Base-by-base conservation (phyloP, 2,797 vertebrate genomes). In the Phalloptychus januarius region DNA sequence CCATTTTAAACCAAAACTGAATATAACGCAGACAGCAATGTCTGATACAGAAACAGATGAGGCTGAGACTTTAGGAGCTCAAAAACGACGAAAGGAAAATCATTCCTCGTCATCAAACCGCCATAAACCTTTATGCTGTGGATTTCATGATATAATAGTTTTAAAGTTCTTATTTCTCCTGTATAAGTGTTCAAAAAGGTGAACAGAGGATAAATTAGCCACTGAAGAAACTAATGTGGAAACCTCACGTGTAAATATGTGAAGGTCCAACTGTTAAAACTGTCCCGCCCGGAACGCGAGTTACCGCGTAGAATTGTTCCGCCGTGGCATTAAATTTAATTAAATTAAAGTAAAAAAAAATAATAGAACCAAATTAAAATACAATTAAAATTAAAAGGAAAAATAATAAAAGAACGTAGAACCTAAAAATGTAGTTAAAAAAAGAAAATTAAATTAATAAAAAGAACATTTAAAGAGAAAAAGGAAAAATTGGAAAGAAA, bases 1-100 rank as follows among this genome's bases (percentile, higher is more conserved):
- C 97, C 97, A 98, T 97, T 70, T 74, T 86, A 72, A 52, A 80
- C 2, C 12, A 0, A 78, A 2, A 48, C 82, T 83, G 69, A 2
- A 63, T 74, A 71, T 72, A 1, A 38, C 11, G 61, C 25, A 40
- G 18, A 54, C 5, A 38, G 69, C 12, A 80, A 16, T 5, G 0
- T 0, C 28, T n/a, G n/a, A 5, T 2, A 0, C 36, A 0, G 48
- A 71, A 80, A 45, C 2, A 2, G 25, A 67, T 28, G 31, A 28
- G 23, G 2, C 31, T 80, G 11, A 36, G 33, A 54, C 38, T 13
- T 58, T 18, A 31, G 0, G 33, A 79, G 23, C 23, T 23, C 31
- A 54, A 77, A 36, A 61, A 38, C 4, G 2, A 76, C 72, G 3
- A 15, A 31, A 44, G 20, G 10, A 40, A 23, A 67, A 40, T n/a